A percentile compares a stretch with the other conserved stretches of the same genome.
Conservation (phyloP, 2,113 vertebrate species). For the Rafetus swinhoei region DNA sequence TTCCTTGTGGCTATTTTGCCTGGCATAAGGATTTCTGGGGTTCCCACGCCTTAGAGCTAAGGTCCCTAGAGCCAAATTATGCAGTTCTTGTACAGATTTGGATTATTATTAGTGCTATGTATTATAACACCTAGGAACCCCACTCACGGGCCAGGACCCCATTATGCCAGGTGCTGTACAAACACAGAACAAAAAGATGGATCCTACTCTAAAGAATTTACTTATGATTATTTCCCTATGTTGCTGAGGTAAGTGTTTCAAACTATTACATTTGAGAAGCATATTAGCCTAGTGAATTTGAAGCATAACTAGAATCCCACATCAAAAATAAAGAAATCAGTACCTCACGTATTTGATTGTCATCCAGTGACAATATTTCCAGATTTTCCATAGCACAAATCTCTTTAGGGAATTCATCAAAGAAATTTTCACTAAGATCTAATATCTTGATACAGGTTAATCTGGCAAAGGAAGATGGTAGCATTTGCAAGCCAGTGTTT, state of each 20-base stretch:
- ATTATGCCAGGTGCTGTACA: background rate
- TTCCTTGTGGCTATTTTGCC: background rate
- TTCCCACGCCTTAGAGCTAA: background rate
- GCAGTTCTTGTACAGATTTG: background rate
- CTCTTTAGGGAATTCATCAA: slow-evolving; percentile 36
- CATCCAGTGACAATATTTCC: slow-evolving; percentile 68
- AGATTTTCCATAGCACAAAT: slow-evolving; percentile 58
- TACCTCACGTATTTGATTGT: slow-evolving; percentile 74
- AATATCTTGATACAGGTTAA: slow-evolving; percentile 37
- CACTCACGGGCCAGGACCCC: background rate
- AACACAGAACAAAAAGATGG: background rate
- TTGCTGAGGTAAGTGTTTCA: background rate
- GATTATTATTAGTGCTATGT: background rate
- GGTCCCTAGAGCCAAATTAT: background rate
- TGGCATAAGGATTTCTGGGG: background rate
- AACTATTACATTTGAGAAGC: background rate
- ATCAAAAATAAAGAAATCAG: background rate
- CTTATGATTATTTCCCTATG: background rate
- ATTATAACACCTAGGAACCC: background rate
- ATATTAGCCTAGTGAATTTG: background rate
- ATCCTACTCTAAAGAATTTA: background rate
- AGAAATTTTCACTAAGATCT: slow-evolving; percentile 70
- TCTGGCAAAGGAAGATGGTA: slow-evolving; percentile 22
- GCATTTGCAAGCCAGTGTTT: background rate
- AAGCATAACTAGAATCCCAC: background rate